Base-by-base conservation (phyloP, 2,113 vertebrate species). In the Todiramphus saurophagus region DNA sequence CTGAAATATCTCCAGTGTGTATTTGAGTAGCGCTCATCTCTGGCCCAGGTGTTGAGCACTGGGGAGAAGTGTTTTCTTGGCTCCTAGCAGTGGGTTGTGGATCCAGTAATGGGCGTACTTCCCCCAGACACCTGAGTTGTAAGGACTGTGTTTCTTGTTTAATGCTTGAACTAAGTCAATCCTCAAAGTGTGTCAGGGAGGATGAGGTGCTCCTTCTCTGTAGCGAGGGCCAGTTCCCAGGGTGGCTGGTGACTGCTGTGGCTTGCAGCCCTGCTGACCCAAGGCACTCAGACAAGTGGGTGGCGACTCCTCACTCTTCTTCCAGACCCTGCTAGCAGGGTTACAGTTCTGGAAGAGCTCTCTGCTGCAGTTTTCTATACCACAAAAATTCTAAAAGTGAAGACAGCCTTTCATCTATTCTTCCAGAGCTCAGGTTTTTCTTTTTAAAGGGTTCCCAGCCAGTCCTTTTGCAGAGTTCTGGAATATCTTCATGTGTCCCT, bases 271-370 rank as follows among this genome's bases (percentile, higher is more conserved):
- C 46, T 11, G 43, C 53, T 75, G 63, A 11, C 6, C 30, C 7
- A 2, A 30, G 48, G 24, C 2, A 30, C 60, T 67, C 0, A 0
- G 44, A 10, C 1, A 7, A 35, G 21, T 2, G 46, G 11, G 8
- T 75, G 46, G 7, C 70, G 51, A 33, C 17, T 63, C 25, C 46
- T 53, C 21, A 9, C 2, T 0, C 27, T 25, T 46, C 60, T 51
- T 63, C 18, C 41, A 37, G n/a, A 15, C 37, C 24, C 87, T 48
- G 43, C 17, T 37, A 64, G 35, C 24, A 30, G 56, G 19, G n/a
- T 7, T 67, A 10, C 41, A 81, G 66, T 66, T 58, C 77, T 91
- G 20, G 53, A 17, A 11, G 59, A 74, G 46, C 35, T n/a, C 60
- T 87, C 60, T 66, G 46, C 44, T 84, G 62, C 59, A 41, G 28